Evolutionary conservation across 1,140 invertebrate genomes (phyloP), one percentile per base, ranked within the genome.

Genomic region (Drosophila prosaltans): DNA sequence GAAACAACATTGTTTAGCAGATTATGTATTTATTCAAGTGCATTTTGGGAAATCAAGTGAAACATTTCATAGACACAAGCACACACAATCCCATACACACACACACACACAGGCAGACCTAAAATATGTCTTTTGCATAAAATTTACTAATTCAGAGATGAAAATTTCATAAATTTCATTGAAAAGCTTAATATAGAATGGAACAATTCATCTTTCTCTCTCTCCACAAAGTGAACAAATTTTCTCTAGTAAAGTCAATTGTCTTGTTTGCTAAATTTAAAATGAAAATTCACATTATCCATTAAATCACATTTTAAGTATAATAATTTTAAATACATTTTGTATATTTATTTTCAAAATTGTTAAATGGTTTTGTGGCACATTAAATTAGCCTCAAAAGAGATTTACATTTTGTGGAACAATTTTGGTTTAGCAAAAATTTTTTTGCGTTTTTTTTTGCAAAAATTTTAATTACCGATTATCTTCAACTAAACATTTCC

Each of bases 1-100:
- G 32, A 67, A 59, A 51, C 21, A 41, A 67, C 32, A 41, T 40
- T 21, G 21, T 60, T 51, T 39, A 30, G 40, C 65, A 71, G 72
- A 82, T 82, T 88, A 82, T 76, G 79, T 67, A 88, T 76, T 85
- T 69, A 72, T 88, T 76, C 64, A 60, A 82, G 68, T 88, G 76
- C 69, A 82, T 64, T 77, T 62, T 65, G 28, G 55, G 78, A 71
- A 76, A 81, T 64, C 65, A 45, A 71, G 58, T 70, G 72, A 57
- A 57, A 58, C 28, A 70, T 55, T 77, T 54, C 40, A 51, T 62
- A 26, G 43, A 72, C 16, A 51, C 43, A 45, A 3, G 21, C 41
- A 45, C 41, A 21, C 43, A 45, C 43, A 45, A n/a, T 21, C 16
- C 7, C 45, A 26, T 3, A 51, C 2, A 51, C 8, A 51, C 1